Evolutionary conservation across 2,888 invertebrate genomes (phyloP).

Genomic region (Pollenia amentaria): DNA sequence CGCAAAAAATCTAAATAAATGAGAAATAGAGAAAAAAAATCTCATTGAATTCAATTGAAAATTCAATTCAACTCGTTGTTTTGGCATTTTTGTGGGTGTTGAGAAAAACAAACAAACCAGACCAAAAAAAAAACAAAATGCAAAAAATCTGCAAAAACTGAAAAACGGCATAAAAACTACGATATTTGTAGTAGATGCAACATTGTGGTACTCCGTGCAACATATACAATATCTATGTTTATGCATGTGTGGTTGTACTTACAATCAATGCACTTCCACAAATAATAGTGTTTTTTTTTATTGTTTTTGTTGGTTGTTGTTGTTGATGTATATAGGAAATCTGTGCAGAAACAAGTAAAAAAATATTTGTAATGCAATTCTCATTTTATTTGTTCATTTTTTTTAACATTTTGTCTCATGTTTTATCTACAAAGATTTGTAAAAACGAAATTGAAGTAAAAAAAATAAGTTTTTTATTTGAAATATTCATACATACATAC

Average conservation of each 20-base stretch:
- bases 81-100: constrained; percentile 73
- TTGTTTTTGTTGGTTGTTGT: background rate
- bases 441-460: constrained; percentile 22
- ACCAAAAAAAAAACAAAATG: background rate
- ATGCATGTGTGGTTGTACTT: constrained; percentile 26
- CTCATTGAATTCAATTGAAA: constrained; percentile 73
- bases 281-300: constrained; percentile 39
- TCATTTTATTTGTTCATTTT: constrained; percentile 56
- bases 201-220: constrained; percentile 30
- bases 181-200: constrained; percentile 28
- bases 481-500: constrained; percentile 41
- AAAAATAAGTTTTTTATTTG: constrained; percentile 50
- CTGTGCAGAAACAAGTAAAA: constrained; percentile 61
- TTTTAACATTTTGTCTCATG: constrained; percentile 32
- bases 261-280: constrained; percentile 67
- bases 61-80: constrained; percentile 69
- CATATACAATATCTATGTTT: background rate
- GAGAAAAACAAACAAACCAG: constrained; percentile 55
- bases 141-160: constrained; percentile 17
- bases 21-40: constrained; percentile 44
- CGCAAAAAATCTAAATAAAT: constrained; percentile 23
- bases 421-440: constrained; percentile 35
- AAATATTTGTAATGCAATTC: constrained; percentile 68
- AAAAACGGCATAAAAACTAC: constrained; percentile 34
- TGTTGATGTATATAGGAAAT: constrained; percentile 47